Evolutionary conservation across 2,113 vertebrate species (phyloP).

Genomic region (Hydrolagus affinis): DNA sequence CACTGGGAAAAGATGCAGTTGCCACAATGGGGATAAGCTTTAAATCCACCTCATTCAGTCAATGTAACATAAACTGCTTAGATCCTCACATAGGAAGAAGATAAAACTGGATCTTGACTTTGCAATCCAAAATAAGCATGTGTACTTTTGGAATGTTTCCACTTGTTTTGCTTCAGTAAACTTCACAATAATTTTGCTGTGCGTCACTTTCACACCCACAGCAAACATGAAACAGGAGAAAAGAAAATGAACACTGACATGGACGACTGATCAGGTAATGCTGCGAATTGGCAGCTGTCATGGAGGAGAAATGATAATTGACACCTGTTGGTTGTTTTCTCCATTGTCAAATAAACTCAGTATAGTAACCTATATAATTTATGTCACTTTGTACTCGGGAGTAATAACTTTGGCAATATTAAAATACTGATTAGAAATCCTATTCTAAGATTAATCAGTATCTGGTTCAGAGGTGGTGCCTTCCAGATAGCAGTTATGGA

Average conservation of each 20-base stretch:
- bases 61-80: background rate
- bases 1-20: slow-evolving; percentile 1
- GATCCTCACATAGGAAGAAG: background rate
- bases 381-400: background rate
- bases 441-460: background rate
- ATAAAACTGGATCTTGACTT: background rate
- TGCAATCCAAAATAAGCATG: background rate
- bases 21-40: background rate
- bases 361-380: background rate
- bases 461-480: background rate
- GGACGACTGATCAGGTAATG: background rate
- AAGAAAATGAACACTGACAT: background rate
- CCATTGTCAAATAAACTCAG: background rate
- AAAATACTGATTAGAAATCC: background rate
- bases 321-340: background rate
- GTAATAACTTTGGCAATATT: background rate
- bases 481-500: background rate
- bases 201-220: background rate
- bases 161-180: background rate
- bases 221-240: background rate
- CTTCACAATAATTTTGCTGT: background rate
- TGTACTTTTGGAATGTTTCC: slow-evolving; percentile 10
- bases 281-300: background rate
- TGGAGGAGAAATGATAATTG: background rate
- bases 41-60: background rate